These are phyloP conservation scores for Oreochromis aureus DNA, from an alignment of 2,113 vertebrate genomes.

Conservation along the genomic window DNA sequence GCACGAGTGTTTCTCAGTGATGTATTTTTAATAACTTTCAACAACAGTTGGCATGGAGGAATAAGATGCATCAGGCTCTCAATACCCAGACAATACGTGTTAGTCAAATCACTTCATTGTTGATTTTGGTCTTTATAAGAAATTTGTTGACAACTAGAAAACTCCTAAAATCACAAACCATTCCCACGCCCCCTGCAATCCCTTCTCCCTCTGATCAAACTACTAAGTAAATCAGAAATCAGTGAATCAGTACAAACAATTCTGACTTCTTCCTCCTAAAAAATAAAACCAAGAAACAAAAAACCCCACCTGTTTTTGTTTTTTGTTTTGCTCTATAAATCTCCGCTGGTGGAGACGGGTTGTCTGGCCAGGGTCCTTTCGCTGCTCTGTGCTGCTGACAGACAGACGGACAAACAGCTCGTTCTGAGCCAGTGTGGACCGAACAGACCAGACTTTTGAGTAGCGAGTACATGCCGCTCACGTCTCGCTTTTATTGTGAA, in stretches of 20 bases:
- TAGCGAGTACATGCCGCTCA: neutral
- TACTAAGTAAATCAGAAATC: neutral
- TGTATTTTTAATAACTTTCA: neutral
- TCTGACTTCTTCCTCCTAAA: neutral
- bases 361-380: neutral
- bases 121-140: neutral
- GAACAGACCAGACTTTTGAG: neutral
- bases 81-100: neutral
- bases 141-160: neutral
- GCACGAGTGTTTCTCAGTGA: neutral
- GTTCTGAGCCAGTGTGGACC: neutral
- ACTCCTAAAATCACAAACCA: neutral
- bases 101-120: neutral
- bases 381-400: neutral
- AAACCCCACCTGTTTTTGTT: accelerated
- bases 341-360: neutral
- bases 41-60: neutral
- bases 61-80: neutral
- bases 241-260: neutral
- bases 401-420: neutral
- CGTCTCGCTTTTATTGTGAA: neutral
- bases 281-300: neutral
- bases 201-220: neutral
- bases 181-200: neutral
- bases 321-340: neutral